Percentiles rank a stretch among this genome's conserved stretches.
Conservation (phyloP, 1,140 invertebrate species). For the Drosophila elegans region DNA sequence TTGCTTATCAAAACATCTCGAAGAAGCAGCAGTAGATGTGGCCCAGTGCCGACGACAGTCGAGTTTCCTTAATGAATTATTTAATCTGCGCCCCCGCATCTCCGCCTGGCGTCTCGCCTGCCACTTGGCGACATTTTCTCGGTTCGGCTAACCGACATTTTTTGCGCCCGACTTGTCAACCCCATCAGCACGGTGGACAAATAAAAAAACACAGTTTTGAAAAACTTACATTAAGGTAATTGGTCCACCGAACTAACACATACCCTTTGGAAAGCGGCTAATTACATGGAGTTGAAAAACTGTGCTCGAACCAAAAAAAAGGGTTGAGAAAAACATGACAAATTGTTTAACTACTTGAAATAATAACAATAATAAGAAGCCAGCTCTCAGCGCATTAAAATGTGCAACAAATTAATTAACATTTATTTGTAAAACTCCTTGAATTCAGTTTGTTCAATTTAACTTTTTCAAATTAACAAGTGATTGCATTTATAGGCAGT, state of each 20-base stretch:
- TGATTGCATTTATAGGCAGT: too few relatives aligned
- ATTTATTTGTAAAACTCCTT: too few relatives aligned
- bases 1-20: constrained; percentile 79
- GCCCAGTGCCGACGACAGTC: constrained; percentile 26
- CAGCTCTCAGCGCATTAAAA: too few relatives aligned
- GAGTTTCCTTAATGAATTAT: constrained; percentile 80
- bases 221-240: constrained; percentile 20
- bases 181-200: constrained; percentile 43
- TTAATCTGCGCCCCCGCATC: constrained; percentile 71
- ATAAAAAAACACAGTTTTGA: constrained; percentile 27
- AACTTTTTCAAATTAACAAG: too few relatives aligned
- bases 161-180: constrained; percentile 71
- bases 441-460: too few relatives aligned
- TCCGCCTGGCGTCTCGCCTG: constrained; percentile 30
- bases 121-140: constrained; percentile 52
- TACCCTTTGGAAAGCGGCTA: not conserved
- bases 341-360: too few relatives aligned
- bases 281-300: not conserved
- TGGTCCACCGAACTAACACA: constrained; percentile 8
- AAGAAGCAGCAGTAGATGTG: constrained; percentile 12
- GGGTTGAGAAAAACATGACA: too few relatives aligned
- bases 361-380: too few relatives aligned
- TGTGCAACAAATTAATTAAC: too few relatives aligned
- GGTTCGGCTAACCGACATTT: constrained; percentile 67
- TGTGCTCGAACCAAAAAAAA: too few relatives aligned